Conservation (phyloP, 2,888 invertebrate species). For the Drosophila flavopinicola region DNA sequence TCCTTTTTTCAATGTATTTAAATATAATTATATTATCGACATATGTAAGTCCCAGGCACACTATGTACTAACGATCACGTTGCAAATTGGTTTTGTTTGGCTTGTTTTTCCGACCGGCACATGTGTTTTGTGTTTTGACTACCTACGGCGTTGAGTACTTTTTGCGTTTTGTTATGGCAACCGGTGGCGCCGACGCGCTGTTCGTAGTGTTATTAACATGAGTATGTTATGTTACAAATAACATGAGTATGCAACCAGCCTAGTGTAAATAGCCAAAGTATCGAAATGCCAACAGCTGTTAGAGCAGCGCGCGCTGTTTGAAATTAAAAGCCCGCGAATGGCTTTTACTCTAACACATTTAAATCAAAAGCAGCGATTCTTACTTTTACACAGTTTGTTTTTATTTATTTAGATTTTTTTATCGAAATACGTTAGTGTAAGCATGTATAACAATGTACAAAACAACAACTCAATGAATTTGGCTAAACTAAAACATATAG, state of each 20-base stretch:
- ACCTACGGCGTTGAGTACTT: conserved; percentile 7
- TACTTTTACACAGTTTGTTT: conserved; percentile 44
- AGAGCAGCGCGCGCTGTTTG: conserved; percentile 1
- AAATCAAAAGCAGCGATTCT: conserved; percentile 15
- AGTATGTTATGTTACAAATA: conserved; percentile 24
- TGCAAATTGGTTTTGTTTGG: conserved; percentile 13
- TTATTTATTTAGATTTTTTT: conserved; percentile 54
- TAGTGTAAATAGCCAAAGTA: conserved; percentile 1
- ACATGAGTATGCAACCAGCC: conserved; percentile 4
- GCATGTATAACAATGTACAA: conserved; percentile 78
- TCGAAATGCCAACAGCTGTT: conserved; percentile 11
- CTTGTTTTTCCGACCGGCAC: conserved; percentile 19
- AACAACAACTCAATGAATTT: conserved; percentile 75
- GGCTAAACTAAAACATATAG: conserved; percentile 69
- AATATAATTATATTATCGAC: conserved; percentile 56
- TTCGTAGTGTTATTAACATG: background rate
- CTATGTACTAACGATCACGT: conserved; percentile 38
- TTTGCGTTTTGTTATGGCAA: conserved; percentile 49
- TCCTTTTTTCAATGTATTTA: conserved; percentile 69
- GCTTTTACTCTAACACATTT: background rate
- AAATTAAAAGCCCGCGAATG: background rate
- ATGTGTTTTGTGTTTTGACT: conserved; percentile 10
- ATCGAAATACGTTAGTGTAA: conserved; percentile 52
- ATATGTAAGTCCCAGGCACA: conserved; percentile 47
- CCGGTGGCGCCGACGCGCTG: conserved; percentile 56